Evolutionary conservation across 2,888 invertebrate genomes (phyloP).

Genomic region (Macrosoma leucophasiata): DNA sequence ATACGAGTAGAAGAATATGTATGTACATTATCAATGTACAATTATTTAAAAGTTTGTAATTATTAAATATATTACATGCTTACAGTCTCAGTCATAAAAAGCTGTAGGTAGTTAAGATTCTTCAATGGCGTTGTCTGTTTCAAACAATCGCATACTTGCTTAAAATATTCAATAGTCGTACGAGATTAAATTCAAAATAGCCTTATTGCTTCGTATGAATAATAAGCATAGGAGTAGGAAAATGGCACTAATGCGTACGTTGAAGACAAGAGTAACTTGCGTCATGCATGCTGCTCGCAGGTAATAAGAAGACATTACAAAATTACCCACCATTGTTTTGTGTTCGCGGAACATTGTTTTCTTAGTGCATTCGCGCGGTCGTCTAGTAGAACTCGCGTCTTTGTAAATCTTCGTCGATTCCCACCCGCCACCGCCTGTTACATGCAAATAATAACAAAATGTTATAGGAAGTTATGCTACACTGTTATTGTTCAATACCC

Average conservation of each 20-base stretch:
- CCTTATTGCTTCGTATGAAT: constrained; percentile 45
- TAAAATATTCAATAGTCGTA: constrained; percentile 30
- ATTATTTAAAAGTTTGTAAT: too few relatives aligned
- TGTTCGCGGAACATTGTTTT: constrained; percentile 60
- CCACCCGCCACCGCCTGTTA: too few relatives aligned
- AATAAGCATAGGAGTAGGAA: constrained; percentile 43
- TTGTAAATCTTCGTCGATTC: constrained; percentile 54
- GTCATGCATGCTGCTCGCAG: constrained; percentile 58
- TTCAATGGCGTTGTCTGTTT: too few relatives aligned
- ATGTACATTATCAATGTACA: too few relatives aligned
- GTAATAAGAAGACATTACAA: constrained; percentile 70
- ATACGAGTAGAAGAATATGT: too few relatives aligned
- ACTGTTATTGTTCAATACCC: constrained; percentile 17
- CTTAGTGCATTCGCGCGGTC: constrained; percentile 46
- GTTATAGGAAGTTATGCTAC: constrained; percentile 39
- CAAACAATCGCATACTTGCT: constrained; percentile 21
- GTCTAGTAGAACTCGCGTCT: constrained; percentile 53
- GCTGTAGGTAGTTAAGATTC: too few relatives aligned
- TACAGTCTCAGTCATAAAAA: too few relatives aligned
- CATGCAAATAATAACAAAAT: constrained; percentile 38
- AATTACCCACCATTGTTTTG: constrained; percentile 71
- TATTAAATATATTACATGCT: too few relatives aligned
- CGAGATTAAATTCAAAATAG: constrained; percentile 43
- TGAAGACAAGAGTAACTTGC: constrained; percentile 52
- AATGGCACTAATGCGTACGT: constrained; percentile 34